Percentiles rank a stretch among this genome's conserved stretches.
Evolutionary conservation across 2,113 vertebrate genomes (phyloP).

Genomic region (Chaetodon auriga): DNA sequence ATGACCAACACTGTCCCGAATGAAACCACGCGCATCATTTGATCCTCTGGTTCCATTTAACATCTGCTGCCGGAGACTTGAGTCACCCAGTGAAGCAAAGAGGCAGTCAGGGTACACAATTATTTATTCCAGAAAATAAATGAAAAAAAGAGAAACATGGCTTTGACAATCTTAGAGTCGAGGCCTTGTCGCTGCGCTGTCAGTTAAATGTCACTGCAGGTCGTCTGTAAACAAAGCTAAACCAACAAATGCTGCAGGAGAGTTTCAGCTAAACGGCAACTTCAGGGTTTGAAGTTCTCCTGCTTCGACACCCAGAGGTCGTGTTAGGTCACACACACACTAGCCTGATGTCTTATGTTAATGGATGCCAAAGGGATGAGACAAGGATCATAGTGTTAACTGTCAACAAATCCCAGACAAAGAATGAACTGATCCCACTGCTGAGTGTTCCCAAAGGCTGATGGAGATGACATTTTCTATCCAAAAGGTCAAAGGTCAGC

Average conservation of each 20-base stretch:
- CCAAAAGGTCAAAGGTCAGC: too few species aligned
- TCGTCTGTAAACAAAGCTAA: conserved; percentile 1
- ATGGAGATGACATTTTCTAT: too few species aligned
- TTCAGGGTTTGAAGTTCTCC: neutral
- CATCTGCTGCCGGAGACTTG: too few species aligned
- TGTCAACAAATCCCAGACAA: neutral
- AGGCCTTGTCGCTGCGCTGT: too few species aligned
- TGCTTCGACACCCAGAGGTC: too few species aligned
- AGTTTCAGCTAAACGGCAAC: neutral
- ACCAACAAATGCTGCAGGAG: neutral
- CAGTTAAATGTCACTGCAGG: neutral
- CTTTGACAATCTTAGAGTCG: conserved; percentile 67
- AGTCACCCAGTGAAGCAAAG: neutral
- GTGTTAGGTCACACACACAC: neutral
- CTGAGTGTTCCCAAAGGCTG: too few species aligned
- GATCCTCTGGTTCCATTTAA: too few species aligned
- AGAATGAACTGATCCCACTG: too few species aligned
- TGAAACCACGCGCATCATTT: too few species aligned
- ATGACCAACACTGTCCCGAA: too few species aligned
- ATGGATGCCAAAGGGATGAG: neutral
- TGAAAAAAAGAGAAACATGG: conserved; percentile 42
- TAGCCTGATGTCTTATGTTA: too few species aligned
- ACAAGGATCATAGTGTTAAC: neutral
- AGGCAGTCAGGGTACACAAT: conserved; percentile 5
- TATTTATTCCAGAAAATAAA: conserved; percentile 68